Percentiles rank a stretch among this genome's conserved stretches.
phyloP scores from a whole-genome alignment of 1,140 invertebrate species.

The Cherax quadricarinatus region DNA sequence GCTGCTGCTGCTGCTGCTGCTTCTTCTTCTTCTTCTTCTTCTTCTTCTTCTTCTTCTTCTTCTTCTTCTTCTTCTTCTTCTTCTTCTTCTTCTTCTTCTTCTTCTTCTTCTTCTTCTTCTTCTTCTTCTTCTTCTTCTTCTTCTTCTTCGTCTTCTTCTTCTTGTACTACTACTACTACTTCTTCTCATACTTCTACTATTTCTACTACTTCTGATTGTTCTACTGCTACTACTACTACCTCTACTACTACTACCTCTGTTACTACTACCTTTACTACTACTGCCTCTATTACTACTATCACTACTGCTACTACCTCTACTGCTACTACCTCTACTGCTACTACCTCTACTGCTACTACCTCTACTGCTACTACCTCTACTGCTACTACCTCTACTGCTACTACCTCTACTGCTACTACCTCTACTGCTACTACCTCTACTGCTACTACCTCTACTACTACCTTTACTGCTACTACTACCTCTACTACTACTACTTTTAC shows the following conservation, averaged over 20 bases:
- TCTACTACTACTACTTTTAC: neutral
- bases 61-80: conserved; percentile 11
- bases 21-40: too few species aligned
- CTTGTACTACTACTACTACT: too few species aligned
- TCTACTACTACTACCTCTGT: neutral
- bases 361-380: neutral
- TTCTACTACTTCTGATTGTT: too few species aligned
- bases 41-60: neutral
- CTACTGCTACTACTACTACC: neutral
- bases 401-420: neutral
- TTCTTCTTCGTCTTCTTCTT: too few species aligned
- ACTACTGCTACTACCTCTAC: neutral
- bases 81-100: conserved; percentile 11
- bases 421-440: neutral
- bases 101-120: too few species aligned
- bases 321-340: neutral
- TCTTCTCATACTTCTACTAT: too few species aligned
- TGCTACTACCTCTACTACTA: neutral
- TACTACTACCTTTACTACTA: too few species aligned
- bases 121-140: conserved; percentile 11
- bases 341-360: neutral
- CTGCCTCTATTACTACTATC: neutral
- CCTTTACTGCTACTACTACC: neutral
- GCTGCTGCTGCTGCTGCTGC: neutral
- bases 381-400: neutral